Conservation (phyloP, 2,888 invertebrate species). For the Pyrochroa serraticornis region DNA sequence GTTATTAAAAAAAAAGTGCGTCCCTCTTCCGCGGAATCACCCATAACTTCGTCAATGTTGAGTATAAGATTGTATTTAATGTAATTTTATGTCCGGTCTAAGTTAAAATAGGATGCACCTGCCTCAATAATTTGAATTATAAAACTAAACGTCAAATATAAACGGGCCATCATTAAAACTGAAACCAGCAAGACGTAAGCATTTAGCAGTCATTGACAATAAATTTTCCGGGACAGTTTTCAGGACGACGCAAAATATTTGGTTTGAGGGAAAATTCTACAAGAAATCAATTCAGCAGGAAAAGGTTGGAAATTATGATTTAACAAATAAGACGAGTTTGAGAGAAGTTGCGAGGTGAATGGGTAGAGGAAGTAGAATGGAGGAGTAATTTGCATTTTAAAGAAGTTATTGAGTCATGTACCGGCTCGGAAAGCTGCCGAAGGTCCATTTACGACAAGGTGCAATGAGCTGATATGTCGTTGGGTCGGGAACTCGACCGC, state of each 20-base stretch:
- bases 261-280: background rate
- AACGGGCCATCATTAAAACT: background rate
- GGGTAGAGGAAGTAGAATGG: constrained; percentile 46
- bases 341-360: constrained; percentile 19
- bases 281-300: background rate
- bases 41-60: constrained; percentile 6
- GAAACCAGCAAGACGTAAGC: too few species aligned
- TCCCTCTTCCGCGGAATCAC: background rate
- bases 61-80: background rate
- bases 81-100: constrained; percentile 10
- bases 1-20: background rate
- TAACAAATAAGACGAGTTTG: background rate
- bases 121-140: constrained; percentile 24
- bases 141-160: constrained; percentile 5
- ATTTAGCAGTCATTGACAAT: too few species aligned
- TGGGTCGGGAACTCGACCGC: constrained; percentile 14
- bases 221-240: too few species aligned
- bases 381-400: constrained; percentile 53
- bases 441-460: constrained; percentile 39
- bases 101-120: constrained; percentile 21
- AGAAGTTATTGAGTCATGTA: constrained; percentile 51
- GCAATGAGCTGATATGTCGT: constrained; percentile 43
- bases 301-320: too few species aligned
- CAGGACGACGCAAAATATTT: background rate
- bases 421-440: constrained; percentile 26